These are phyloP conservation scores for Megaptera novaeangliae DNA, from an alignment of 2,113 vertebrate genomes.

Conservation along the genomic window DNA sequence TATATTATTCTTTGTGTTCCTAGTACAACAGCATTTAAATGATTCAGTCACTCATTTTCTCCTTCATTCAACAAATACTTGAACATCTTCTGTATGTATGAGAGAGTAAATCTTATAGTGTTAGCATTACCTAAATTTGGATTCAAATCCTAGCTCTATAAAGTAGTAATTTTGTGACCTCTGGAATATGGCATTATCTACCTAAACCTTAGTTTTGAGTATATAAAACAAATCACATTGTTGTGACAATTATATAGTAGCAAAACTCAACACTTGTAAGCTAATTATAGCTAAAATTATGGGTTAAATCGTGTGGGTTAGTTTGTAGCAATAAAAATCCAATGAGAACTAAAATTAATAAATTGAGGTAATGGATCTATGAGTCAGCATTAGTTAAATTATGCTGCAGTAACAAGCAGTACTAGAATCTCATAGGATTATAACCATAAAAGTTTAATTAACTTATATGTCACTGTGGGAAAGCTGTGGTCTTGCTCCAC, in stretches of 20 bases:
- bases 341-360: background rate
- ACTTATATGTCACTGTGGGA: background rate
- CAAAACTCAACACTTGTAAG: background rate
- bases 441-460: background rate
- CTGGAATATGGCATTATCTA: background rate
- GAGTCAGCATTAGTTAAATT: background rate
- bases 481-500: background rate
- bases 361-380: background rate
- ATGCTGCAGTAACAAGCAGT: background rate
- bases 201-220: background rate
- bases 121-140: background rate
- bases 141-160: background rate
- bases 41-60: background rate
- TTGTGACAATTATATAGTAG: background rate
- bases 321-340: background rate
- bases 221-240: background rate
- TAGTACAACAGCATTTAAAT: background rate
- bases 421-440: background rate
- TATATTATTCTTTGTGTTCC: background rate
- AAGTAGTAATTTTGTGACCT: background rate
- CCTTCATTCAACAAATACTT: background rate
- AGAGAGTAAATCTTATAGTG: background rate
- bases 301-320: background rate
- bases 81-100: background rate
- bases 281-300: background rate